Conservation (phyloP, 2,888 invertebrate species). For the Latrodectus elegans region DNA sequence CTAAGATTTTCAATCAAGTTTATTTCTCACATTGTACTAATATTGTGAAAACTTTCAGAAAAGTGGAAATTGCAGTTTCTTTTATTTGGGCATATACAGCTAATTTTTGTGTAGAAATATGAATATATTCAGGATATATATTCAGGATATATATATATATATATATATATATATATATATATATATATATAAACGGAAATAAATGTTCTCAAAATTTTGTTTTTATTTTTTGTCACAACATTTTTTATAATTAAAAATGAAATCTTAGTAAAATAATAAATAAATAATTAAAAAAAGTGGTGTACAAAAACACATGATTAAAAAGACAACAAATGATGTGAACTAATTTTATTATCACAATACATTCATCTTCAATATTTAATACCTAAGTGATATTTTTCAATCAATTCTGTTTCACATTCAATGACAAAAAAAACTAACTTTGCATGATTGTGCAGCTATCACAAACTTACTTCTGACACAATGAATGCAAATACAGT, state of each 20-base stretch:
- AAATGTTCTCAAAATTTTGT: background rate
- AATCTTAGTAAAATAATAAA: too few relatives aligned
- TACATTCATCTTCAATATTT: slow-evolving; percentile 51
- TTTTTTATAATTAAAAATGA: background rate
- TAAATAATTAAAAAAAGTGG: background rate
- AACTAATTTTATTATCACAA: slow-evolving; percentile 66
- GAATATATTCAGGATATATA: too few relatives aligned
- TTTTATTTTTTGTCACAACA: background rate
- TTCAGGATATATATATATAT: background rate
- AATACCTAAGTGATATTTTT: slow-evolving; percentile 41
- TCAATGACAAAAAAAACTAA: slow-evolving; percentile 43
- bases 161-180: background rate
- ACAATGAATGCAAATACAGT: slow-evolving; percentile 51
- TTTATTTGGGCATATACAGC: too few relatives aligned
- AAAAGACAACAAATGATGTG: slow-evolving; percentile 35
- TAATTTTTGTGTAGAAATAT: background rate
- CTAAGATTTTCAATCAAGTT: too few relatives aligned
- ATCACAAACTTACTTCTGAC: slow-evolving; percentile 62
- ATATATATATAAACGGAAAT: background rate
- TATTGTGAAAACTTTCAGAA: too few relatives aligned
- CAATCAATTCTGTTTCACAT: slow-evolving; percentile 21
- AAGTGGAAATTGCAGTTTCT: too few relatives aligned
- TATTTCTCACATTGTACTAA: too few relatives aligned
- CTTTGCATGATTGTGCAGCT: slow-evolving; percentile 67
- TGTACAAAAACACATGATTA: background rate